These are phyloP conservation scores for Oligia strigilis DNA, from an alignment of 2,888 invertebrate species.

Conservation along the genomic window DNA sequence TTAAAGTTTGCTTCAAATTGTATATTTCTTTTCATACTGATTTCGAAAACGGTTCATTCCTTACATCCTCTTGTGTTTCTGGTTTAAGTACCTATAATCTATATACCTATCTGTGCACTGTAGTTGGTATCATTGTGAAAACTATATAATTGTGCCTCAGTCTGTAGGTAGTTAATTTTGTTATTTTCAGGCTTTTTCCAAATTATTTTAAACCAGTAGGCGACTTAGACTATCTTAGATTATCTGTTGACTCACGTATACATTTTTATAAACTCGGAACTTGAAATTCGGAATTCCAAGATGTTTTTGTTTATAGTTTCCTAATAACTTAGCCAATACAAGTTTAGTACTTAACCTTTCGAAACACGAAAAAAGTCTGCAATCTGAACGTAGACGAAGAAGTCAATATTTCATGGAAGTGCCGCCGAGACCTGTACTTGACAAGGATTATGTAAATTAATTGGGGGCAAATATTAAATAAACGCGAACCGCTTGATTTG, in stretches of 20 bases:
- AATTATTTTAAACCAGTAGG: neutral
- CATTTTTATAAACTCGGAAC: neutral
- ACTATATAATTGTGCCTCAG: neutral
- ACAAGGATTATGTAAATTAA: constrained; percentile 84
- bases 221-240: no score
- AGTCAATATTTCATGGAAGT: constrained; percentile 64
- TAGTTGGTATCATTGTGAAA: neutral
- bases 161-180: neutral
- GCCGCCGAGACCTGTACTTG: constrained; percentile 75
- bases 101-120: neutral
- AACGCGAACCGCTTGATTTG: constrained; percentile 78
- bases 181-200: neutral
- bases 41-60: neutral
- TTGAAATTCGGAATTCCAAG: neutral
- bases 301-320: neutral
- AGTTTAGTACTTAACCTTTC: constrained; percentile 7
- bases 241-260: neutral
- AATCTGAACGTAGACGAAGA: constrained; percentile 34
- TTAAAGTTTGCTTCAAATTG: constrained; percentile 25
- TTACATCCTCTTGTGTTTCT: neutral
- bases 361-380: constrained; percentile 17
- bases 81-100: neutral
- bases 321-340: neutral
- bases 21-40: neutral
- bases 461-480: constrained; percentile 79